phyloP scores from a whole-genome alignment of 2,797 vertebrate genomes.

The Pseudomugil tenellus region DNA sequence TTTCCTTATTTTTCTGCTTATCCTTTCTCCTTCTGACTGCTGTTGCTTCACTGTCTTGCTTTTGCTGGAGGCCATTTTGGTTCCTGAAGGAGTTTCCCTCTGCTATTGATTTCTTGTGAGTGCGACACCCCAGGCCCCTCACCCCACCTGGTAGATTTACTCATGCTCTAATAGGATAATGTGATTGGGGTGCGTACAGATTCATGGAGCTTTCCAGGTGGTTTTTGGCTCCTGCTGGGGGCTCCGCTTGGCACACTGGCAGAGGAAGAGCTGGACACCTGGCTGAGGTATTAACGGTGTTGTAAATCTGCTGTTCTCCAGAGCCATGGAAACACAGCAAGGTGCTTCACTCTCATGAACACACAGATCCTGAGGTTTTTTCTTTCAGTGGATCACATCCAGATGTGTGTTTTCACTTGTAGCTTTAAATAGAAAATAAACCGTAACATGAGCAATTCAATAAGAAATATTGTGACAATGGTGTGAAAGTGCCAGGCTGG shows the following conservation, averaged over 20 bases:
- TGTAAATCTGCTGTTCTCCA: slow-evolving; percentile 26
- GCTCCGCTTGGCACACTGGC: slow-evolving; percentile 13
- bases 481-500: neutral
- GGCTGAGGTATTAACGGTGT: slow-evolving; percentile 39
- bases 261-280: slow-evolving; percentile 38
- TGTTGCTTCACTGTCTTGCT: slow-evolving; percentile 7
- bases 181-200: slow-evolving; percentile 11
- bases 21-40: neutral
- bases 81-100: slow-evolving; percentile 48
- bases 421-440: slow-evolving; percentile 1
- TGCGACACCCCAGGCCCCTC: slow-evolving; percentile 45
- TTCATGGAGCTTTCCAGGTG: slow-evolving; percentile 9
- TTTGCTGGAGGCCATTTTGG: slow-evolving; percentile 24
- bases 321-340: slow-evolving; percentile 15
- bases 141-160: slow-evolving; percentile 51
- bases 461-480: slow-evolving; percentile 5
- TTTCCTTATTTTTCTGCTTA: slow-evolving; percentile 1
- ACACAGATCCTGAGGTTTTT: slow-evolving; percentile 3
- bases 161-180: slow-evolving; percentile 45
- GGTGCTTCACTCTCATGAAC: slow-evolving; percentile 17
- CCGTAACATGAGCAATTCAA: neutral
- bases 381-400: slow-evolving; percentile 3
- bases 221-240: slow-evolving; percentile 29
- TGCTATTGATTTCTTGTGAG: slow-evolving; percentile 49
- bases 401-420: neutral